Evolutionary conservation across 2,888 invertebrate species (phyloP).

Genomic region (Lysandra bellargus): DNA sequence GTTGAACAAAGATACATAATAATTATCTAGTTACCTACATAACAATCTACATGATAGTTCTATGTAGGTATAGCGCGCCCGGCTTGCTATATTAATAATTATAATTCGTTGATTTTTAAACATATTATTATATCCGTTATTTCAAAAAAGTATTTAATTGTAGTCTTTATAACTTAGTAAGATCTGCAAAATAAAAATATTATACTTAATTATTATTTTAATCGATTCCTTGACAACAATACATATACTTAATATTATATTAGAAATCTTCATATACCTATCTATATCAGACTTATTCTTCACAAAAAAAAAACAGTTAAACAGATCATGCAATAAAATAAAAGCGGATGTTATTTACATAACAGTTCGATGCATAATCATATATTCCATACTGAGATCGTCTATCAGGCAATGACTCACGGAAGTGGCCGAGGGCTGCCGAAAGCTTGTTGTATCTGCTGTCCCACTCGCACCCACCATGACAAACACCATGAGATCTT

Average conservation of each 20-base stretch:
- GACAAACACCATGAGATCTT: constrained; percentile 53
- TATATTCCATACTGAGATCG: constrained; percentile 50
- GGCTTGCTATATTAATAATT: too few relatives aligned
- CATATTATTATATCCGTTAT: too few relatives aligned
- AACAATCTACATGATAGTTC: too few relatives aligned
- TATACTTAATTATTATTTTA: too few relatives aligned
- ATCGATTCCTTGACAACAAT: too few relatives aligned
- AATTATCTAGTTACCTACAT: neutral
- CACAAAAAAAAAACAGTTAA: neutral
- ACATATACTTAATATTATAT: too few relatives aligned
- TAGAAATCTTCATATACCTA: too few relatives aligned
- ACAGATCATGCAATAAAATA: neutral
- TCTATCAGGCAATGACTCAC: constrained; percentile 50
- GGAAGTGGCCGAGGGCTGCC: constrained; percentile 65
- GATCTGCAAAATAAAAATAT: too few relatives aligned
- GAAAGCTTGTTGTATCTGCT: constrained; percentile 63
- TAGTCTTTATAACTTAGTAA: too few relatives aligned
- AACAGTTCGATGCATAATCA: neutral
- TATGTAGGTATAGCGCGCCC: too few relatives aligned
- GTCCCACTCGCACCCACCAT: constrained; percentile 66
- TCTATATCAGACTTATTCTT: neutral
- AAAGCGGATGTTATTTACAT: neutral
- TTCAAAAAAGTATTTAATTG: too few relatives aligned
- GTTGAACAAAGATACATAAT: neutral
- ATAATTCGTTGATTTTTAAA: too few relatives aligned